Evolutionary conservation across 2,888 invertebrate species (phyloP).

Genomic region (Chrysolina haemoptera): DNA sequence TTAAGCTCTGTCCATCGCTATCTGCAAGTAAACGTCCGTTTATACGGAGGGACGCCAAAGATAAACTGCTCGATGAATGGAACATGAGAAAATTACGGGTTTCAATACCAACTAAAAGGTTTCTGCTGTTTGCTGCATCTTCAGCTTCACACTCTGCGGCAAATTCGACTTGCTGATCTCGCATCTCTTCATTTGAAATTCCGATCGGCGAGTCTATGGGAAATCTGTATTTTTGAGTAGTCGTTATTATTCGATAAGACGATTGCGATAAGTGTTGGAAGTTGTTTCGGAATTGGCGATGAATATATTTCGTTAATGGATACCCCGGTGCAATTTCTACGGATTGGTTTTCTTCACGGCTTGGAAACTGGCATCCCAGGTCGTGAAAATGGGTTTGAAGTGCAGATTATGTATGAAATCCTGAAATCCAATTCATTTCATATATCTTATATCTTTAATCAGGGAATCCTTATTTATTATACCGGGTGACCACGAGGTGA

Average conservation of each 20-base stretch:
- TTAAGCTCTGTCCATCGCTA: constrained; percentile 36
- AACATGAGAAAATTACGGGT: constrained; percentile 68
- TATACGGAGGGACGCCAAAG: constrained; percentile 56
- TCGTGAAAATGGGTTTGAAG: too few species aligned
- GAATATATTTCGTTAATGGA: constrained; percentile 8
- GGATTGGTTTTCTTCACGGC: not conserved
- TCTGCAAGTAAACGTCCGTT: constrained; percentile 49
- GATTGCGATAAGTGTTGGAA: constrained; percentile 22
- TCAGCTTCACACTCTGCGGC: constrained; percentile 49
- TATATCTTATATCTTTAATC: too few species aligned
- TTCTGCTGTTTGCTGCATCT: constrained; percentile 67
- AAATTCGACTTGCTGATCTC: constrained; percentile 17
- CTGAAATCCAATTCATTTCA: too few species aligned
- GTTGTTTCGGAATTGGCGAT: not conserved
- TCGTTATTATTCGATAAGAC: constrained; percentile 25
- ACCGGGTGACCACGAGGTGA: too few species aligned
- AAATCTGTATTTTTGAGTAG: constrained; percentile 9
- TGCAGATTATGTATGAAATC: too few species aligned
- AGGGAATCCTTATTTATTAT: too few species aligned
- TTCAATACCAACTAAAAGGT: constrained; percentile 69
- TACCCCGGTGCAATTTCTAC: not conserved
- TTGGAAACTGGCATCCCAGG: too few species aligned
- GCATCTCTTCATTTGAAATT: constrained; percentile 39
- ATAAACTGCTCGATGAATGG: constrained; percentile 69
- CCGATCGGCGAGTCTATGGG: constrained; percentile 26